Percentiles rank a stretch among this genome's conserved stretches.
Evolutionary conservation across 1,140 invertebrate species (phyloP).

Genomic region (Matsumurasca onukii): DNA sequence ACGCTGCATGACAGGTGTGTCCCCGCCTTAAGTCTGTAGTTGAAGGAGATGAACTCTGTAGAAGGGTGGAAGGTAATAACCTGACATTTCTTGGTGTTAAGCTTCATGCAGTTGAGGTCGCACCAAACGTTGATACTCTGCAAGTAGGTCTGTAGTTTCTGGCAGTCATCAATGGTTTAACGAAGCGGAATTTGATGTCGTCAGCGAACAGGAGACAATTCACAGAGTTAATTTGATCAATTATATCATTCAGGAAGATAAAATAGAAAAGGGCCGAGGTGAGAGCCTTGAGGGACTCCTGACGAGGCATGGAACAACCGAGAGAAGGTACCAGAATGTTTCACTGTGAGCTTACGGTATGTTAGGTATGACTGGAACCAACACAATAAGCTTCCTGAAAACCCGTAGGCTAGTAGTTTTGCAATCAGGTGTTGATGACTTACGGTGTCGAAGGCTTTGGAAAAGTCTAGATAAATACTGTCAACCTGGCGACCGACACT

Average conservation of each 20-base stretch:
- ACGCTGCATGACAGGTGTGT: no score
- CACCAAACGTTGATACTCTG: neutral
- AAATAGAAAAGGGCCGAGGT: constrained; percentile 43
- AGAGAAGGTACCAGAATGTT: constrained; percentile 38
- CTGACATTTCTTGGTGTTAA: neutral
- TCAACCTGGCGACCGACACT: constrained; percentile 13
- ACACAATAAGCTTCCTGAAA: constrained; percentile 25
- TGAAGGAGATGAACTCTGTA: neutral
- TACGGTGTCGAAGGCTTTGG: constrained; percentile 23
- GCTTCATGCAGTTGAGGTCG: neutral
- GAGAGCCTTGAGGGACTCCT: constrained; percentile 43
- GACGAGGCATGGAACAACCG: constrained; percentile 32
- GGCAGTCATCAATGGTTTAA: constrained; percentile 2
- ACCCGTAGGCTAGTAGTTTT: constrained; percentile 9
- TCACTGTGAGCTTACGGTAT: constrained; percentile 37
- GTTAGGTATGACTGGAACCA: constrained; percentile 42
- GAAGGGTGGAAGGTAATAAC: neutral
- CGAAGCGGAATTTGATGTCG: neutral
- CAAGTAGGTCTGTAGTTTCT: neutral
- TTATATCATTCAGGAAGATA: constrained; percentile 43
- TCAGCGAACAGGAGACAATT: constrained; percentile 42
- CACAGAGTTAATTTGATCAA: constrained; percentile 36
- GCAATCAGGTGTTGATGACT: constrained; percentile 12
- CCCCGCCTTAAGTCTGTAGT: neutral
- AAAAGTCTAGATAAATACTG: constrained; percentile 14